Conservation (phyloP, 1,140 invertebrate species). For the Brachionus asplanchnoidis region DNA sequence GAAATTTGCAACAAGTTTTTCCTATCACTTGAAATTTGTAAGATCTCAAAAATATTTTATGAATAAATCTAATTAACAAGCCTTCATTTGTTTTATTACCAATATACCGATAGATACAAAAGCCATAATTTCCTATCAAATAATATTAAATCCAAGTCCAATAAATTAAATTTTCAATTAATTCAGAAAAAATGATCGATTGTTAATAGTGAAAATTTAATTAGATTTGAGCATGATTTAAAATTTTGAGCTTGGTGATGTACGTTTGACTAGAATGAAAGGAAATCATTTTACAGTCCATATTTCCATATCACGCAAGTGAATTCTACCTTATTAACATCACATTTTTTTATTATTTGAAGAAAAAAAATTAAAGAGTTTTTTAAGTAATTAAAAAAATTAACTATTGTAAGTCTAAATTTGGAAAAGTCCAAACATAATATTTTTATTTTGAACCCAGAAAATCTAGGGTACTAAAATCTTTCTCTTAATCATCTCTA, state of each 20-base stretch:
- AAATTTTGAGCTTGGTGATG: background rate
- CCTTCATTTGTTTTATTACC: background rate
- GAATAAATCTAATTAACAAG: background rate
- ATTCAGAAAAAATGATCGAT: background rate
- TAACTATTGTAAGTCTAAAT: too few species aligned
- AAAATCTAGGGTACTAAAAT: background rate
- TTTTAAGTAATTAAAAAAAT: background rate
- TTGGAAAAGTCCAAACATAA: background rate
- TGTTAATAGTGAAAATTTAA: background rate
- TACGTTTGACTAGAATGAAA: background rate
- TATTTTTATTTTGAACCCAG: background rate
- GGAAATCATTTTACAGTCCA: conserved; percentile 1
- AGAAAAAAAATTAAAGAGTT: too few species aligned
- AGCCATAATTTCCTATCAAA: background rate
- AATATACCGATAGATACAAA: background rate
- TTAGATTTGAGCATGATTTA: background rate
- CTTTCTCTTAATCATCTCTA: background rate
- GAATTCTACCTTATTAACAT: background rate
- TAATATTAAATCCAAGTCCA: background rate
- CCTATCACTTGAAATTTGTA: background rate
- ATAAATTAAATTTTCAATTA: background rate
- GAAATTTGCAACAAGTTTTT: conserved; percentile 1
- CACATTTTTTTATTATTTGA: background rate
- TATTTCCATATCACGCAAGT: background rate
- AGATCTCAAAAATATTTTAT: background rate